Percentiles rank a stretch among this genome's conserved stretches.
Evolutionary conservation across 2,113 vertebrate species (phyloP).

Genomic region (Pachycephala philippinensis): DNA sequence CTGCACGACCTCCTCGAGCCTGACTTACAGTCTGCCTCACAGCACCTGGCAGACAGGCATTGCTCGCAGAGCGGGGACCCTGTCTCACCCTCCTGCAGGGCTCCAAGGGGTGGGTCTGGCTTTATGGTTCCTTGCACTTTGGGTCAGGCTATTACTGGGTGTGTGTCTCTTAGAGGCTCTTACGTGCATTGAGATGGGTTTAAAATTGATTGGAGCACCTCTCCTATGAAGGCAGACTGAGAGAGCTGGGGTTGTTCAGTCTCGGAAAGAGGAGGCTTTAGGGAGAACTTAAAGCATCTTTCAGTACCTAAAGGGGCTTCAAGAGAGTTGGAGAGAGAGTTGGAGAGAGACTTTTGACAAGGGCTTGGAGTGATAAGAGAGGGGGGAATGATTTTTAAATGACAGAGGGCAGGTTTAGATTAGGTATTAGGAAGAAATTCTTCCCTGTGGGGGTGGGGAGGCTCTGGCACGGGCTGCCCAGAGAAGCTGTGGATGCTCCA

Average conservation of each 20-base stretch:
- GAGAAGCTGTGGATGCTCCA: background rate
- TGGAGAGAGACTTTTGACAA: background rate
- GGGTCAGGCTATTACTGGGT: background rate
- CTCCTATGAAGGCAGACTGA: background rate
- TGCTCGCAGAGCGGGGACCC: background rate
- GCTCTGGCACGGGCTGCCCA: background rate
- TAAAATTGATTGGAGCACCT: background rate
- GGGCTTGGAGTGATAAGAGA: background rate
- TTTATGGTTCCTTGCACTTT: background rate
- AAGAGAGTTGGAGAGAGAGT: background rate
- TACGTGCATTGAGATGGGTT: background rate
- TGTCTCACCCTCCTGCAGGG: background rate
- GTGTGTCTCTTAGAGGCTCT: background rate
- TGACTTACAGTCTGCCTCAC: background rate
- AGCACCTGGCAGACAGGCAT: background rate
- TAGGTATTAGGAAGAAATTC: background rate
- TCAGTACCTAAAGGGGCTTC: background rate
- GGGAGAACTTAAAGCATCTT: background rate
- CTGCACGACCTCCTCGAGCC: rapidly evolving
- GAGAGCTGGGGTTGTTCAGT: background rate
- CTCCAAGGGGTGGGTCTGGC: background rate
- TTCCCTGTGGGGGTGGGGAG: background rate
- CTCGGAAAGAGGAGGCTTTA: background rate
- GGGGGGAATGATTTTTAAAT: background rate
- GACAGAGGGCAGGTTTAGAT: background rate